Percentiles rank a stretch among this genome's conserved stretches.
These are phyloP conservation scores for Chromoteleia sp. DNA, from an alignment of 2,888 invertebrate genomes.

Conservation along the genomic window DNA sequence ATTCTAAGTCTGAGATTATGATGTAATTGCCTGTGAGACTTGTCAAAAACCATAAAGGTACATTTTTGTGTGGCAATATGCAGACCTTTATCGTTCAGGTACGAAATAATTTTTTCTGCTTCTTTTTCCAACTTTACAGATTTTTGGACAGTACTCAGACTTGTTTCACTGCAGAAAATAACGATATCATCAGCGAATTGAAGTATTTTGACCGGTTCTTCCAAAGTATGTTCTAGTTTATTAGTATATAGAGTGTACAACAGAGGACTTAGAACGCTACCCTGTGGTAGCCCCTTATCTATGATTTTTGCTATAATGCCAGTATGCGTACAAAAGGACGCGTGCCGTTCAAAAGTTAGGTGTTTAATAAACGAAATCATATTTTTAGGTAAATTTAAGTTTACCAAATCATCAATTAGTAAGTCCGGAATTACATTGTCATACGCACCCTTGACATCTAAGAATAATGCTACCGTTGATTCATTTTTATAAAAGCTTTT, in stretches of 20 bases:
- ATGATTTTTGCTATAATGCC: neutral
- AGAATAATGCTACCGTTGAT: slow-evolving; percentile 15
- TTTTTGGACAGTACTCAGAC: too few species aligned
- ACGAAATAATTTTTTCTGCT: neutral
- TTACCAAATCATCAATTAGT: slow-evolving; percentile 43
- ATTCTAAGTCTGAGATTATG: neutral
- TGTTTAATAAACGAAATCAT: slow-evolving; percentile 40
- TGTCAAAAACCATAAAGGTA: too few species aligned
- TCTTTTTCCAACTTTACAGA: too few species aligned
- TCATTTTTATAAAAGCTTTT: slow-evolving; percentile 38
- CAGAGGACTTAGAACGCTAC: slow-evolving; percentile 31
- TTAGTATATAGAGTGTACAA: slow-evolving; percentile 39
- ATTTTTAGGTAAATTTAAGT: slow-evolving; percentile 24
- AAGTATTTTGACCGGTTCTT: neutral
- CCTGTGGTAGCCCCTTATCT: slow-evolving; percentile 40
- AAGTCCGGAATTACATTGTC: slow-evolving; percentile 56
- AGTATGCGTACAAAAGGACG: neutral
- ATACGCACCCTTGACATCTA: slow-evolving; percentile 56
- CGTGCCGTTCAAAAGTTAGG: slow-evolving; percentile 6
- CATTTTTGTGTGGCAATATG: too few species aligned
- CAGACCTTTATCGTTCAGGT: too few species aligned
- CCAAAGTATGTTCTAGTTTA: neutral
- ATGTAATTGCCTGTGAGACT: too few species aligned
- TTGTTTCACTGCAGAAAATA: neutral
- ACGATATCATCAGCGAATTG: slow-evolving; percentile 49